Evolutionary conservation across 2,888 invertebrate species (phyloP), one percentile per base, ranked within the genome.

Genomic region (Cepaea hortensis): DNA sequence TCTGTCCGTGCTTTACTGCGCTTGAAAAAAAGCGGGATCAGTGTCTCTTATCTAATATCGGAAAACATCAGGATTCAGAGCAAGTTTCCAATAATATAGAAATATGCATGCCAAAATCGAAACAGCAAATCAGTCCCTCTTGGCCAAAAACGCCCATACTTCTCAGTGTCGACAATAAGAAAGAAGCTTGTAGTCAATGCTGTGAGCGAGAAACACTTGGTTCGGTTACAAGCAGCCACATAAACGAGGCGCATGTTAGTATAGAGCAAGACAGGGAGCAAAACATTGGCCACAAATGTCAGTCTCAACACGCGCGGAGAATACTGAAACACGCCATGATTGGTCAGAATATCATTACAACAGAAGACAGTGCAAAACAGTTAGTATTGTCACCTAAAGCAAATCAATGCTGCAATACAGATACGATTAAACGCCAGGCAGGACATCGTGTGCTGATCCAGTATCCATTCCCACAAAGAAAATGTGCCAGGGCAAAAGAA

Each of bases 381-480:
- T 50, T 48, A 46, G 35, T 9, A 5, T 48, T 35, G 15, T 5
- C 55, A 23, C 13, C 23, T 3, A n/a, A 77, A 46, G 13, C 4
- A 55, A 23, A 5, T 3, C 48, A 48, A 1, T 1, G 20, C 9
- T 13, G 55, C n/a, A 77, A 77, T 55, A 5, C 11, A 77, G 20
- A 7, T 23, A 20, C 4, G 55, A 23, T 0, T 23, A 55, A 9
- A 20, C 61, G 23, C n/a, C 77, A 55, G 20, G 20, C 55, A 23
- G 55, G 55, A 7, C 77, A 77, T 23, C 18, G 2, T 55, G 50
- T 76, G 50, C 48, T 76, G 76, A 77, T 77, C 61, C 77, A 77
- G 55, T 77, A 77, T 55, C 77, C 77, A 23, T 77, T n/a, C 46
- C 77, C 55, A 6, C n/a, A 61, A 61, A 55, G 77, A 77, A 55